Evolutionary conservation across 2,797 vertebrate species (phyloP), one percentile per base, ranked within the genome.

Genomic region (Potorous gilbertii): DNA sequence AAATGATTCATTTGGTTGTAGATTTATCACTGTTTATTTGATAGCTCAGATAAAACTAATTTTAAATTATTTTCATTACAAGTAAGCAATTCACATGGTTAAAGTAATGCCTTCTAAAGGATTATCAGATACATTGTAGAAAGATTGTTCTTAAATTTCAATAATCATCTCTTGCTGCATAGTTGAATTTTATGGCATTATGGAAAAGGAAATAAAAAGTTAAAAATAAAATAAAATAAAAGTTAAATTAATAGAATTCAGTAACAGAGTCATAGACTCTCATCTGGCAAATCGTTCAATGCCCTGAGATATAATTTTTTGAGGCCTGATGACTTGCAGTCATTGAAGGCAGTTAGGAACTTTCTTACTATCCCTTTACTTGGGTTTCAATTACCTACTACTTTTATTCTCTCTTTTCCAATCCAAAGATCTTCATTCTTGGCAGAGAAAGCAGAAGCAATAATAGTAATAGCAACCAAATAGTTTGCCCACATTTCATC

Each of bases 21-120:
- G 18, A 87, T 87, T 96, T 92, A 46, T 91, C 92, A 54, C 91
- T 93, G 52, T 93, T 97, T 95, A 91, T 93, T 94, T 95, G 59
- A 91, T 34, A 94, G 28, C 92, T 66, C 91, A 95, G 54, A 90
- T 62, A 90, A 90, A 52, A 91, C 27, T 92, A 14, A 29, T 31
- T 87, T 93, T 94, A 93, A n/a, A 5, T 87, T 24, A 94, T 93
- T 96, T 29, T 91, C 90, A 94, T 91, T 94, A 50, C 50, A n/a
- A 57, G 16, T 29, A 96, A 40, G 24, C 91, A 16, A 93, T 87
- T 31, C 56, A 34, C 5, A 89, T 29, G 50, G 94, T 92, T 96
- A 97, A 92, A 96, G 54, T 90, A 21, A 93, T 54, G 21, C 28
- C 91, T 94, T 95, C 55, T 50, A 52, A 91, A 89, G 66, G 55